Evolutionary conservation across 2,113 vertebrate genomes (phyloP).

Genomic region (Cyanoramphus novaezelandiae): DNA sequence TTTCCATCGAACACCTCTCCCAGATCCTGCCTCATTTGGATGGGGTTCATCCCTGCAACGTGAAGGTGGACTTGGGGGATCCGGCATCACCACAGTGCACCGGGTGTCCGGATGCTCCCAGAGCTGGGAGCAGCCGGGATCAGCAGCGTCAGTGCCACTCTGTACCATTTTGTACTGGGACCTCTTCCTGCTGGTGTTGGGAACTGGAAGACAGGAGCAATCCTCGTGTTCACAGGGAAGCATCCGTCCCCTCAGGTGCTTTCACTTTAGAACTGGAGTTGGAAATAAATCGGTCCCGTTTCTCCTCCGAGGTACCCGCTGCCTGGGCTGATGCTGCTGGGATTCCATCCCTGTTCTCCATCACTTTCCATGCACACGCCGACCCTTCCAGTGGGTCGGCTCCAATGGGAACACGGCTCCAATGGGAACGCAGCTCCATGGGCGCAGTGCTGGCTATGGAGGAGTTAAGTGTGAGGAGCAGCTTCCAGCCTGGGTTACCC

Average conservation of each 20-base stretch:
- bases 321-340: background rate
- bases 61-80: background rate
- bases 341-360: fast-evolving
- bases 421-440: background rate
- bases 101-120: background rate
- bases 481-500: background rate
- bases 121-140: background rate
- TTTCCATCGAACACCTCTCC: background rate
- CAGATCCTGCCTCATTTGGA: background rate
- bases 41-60: background rate
- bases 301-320: background rate
- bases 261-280: background rate
- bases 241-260: background rate
- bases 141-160: background rate
- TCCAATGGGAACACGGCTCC: fast-evolving
- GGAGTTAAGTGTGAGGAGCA: background rate
- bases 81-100: background rate
- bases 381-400: background rate
- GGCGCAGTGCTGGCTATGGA: fast-evolving
- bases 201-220: background rate
- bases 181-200: background rate
- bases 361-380: background rate
- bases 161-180: background rate
- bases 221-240: background rate
- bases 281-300: conserved; percentile 29